A percentile compares a stretch with the other conserved stretches of the same genome.
phyloP scores from a whole-genome alignment of 2,797 vertebrate genomes.

The Gila robusta region DNA sequence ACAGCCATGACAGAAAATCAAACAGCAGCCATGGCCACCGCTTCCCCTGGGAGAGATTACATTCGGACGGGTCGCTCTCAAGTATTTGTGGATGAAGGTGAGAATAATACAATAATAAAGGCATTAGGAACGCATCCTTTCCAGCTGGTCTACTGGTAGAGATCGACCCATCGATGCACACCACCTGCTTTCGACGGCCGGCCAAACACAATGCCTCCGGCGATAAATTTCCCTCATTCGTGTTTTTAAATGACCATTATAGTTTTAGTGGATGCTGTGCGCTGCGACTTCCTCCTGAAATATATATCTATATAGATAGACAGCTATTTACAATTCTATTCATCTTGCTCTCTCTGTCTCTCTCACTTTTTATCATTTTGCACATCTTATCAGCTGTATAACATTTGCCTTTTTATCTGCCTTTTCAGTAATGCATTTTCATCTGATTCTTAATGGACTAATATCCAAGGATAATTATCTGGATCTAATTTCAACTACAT shows the following conservation, averaged over 20 bases:
- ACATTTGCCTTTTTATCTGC: constrained; percentile 27
- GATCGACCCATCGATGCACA: not conserved
- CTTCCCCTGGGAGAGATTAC: constrained; percentile 73
- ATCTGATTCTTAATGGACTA: constrained; percentile 47
- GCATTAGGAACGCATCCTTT: constrained; percentile 58
- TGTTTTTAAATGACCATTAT: constrained; percentile 22
- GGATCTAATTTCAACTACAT: constrained; percentile 49
- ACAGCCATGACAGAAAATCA: constrained; percentile 77
- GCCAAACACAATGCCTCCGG: not conserved
- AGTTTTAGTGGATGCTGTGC: not conserved
- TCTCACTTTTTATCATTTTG: not conserved
- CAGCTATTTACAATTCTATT: constrained; percentile 14
- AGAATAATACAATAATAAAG: constrained; percentile 71
- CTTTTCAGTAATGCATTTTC: constrained; percentile 43
- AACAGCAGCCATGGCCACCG: constrained; percentile 67
- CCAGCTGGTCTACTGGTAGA: constrained; percentile 21
- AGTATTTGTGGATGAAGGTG: constrained; percentile 73
- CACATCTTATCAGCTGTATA: constrained; percentile 36
- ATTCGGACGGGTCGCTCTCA: constrained; percentile 70
- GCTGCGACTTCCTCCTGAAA: constrained; percentile 3
- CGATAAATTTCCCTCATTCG: constrained; percentile 26
- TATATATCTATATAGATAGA: constrained; percentile 6
- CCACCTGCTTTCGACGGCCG: not conserved
- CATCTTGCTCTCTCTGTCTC: not conserved
- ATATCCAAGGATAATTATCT: constrained; percentile 54